Base-by-base conservation (phyloP, 2,888 invertebrate species). In the Leuctra nigra region DNA sequence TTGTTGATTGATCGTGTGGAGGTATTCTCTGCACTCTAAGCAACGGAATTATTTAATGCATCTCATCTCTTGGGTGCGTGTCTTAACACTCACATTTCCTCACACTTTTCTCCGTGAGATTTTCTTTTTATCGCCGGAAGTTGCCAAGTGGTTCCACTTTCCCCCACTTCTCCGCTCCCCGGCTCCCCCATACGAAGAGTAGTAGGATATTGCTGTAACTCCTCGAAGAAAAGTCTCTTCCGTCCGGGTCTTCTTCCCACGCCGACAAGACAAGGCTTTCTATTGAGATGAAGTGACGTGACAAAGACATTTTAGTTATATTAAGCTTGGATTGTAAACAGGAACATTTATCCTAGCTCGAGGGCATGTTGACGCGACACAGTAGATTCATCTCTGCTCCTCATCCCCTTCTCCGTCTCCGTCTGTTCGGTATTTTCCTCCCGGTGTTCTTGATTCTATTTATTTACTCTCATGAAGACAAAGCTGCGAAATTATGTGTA, bases 71-170 rank as follows among this genome's bases (percentile, higher is more conserved):
- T n/a, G n/a, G n/a, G n/a, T n/a, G n/a, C n/a, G n/a, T n/a, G n/a
- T n/a, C n/a, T n/a, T n/a, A n/a, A 7, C 29, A 29, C 6, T 29
- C 29, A 29, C 11, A 29, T 29, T 11, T 29, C 29, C 29, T 7
- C 11, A 29, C 11, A 29, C 29, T 29, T 29, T 29, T 11, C 29
- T 29, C 29, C 29, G 29, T 29, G 29, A 6, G 29, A 7, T 29
- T 29, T 11, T 7, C 29, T 24, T 50, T 50, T 50, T 35, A 16
- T 20, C 16, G 13, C 20, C 18, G 50, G 35, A 50, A 35, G 18
- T 50, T 35, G 18, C 33, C 35, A 18, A 35, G 50, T 35, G 50
- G 50, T 35, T n/a, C 47, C 47, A 14, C 46, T 20, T 41, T 18
- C 41, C 41, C 41, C 22, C 18, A 14, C 18, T 14, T 20, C 41